phyloP scores from a whole-genome alignment of 2,888 invertebrate genomes.

The Mimumesa dahlbomi region DNA sequence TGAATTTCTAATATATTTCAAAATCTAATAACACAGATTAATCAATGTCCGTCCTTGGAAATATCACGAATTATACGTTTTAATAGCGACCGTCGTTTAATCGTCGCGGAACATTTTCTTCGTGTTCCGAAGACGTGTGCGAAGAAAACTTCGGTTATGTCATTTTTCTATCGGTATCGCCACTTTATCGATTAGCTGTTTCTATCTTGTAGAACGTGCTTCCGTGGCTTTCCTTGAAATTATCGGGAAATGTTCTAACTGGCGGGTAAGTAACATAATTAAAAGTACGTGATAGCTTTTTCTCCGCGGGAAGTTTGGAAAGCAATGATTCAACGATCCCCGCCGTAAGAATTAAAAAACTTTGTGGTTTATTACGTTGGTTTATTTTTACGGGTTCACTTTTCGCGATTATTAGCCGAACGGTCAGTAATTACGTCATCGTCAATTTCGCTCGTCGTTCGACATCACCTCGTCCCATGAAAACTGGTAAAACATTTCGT shows the following conservation, averaged over 20 bases:
- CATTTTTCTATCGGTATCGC: conserved; percentile 39
- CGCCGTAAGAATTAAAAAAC: conserved; percentile 38
- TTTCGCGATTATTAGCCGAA: background rate
- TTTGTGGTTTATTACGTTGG: conserved; percentile 1
- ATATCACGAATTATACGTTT: no score
- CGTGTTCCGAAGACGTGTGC: background rate
- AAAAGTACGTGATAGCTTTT: conserved; percentile 44
- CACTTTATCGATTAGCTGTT: conserved; percentile 34
- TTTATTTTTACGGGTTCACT: background rate
- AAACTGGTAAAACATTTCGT: no score
- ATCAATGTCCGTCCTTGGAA: no score
- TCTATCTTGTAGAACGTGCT: conserved; percentile 32
- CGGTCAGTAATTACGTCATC: background rate
- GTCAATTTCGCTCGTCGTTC: no score
- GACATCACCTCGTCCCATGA: no score
- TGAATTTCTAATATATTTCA: no score
- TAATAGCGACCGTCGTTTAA: no score
- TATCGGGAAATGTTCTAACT: conserved; percentile 47
- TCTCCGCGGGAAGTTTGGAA: conserved; percentile 2
- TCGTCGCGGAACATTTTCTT: background rate
- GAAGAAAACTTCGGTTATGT: conserved; percentile 24
- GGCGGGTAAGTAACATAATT: conserved; percentile 55
- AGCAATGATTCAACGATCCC: conserved; percentile 21
- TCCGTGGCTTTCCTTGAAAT: conserved; percentile 44
- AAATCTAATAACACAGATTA: no score